A percentile compares a stretch with the other conserved stretches of the same genome.
Evolutionary conservation across 2,797 vertebrate species (phyloP).

Genomic region (Pseudochirops cupreus): DNA sequence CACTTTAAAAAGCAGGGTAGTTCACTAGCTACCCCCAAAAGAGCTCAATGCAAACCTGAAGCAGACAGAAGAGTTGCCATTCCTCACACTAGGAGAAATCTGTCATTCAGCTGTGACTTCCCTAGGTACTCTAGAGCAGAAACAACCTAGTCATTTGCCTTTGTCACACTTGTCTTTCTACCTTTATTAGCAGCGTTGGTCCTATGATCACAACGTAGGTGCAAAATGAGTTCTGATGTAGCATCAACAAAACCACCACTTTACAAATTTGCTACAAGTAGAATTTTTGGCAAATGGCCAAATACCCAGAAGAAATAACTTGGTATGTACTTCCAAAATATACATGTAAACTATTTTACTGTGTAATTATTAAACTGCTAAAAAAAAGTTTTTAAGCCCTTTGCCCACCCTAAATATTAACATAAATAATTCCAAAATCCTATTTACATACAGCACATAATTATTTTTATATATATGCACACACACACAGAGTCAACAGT

Average conservation of each 20-base stretch:
- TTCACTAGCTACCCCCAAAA: background rate
- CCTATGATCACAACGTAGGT: background rate
- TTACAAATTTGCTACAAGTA: background rate
- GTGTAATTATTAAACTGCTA: background rate
- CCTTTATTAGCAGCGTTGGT: background rate
- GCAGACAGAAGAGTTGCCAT: background rate
- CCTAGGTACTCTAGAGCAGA: conserved; percentile 7
- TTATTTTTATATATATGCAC: background rate
- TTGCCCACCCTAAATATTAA: background rate
- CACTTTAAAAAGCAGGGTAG: background rate
- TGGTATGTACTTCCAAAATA: background rate
- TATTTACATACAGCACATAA: background rate
- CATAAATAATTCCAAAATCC: background rate
- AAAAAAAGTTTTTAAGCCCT: background rate
- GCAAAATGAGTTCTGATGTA: background rate
- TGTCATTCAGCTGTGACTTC: background rate
- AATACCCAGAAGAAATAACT: background rate
- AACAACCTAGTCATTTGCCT: background rate
- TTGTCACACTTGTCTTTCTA: background rate
- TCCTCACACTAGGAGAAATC: background rate
- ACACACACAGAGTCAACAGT: background rate
- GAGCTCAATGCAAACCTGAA: background rate
- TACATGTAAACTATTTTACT: background rate
- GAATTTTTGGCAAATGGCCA: background rate
- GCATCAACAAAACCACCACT: background rate